phyloP scores from a whole-genome alignment of 2,113 vertebrate species.

The Astatotilapia flaviijosephi region DNA sequence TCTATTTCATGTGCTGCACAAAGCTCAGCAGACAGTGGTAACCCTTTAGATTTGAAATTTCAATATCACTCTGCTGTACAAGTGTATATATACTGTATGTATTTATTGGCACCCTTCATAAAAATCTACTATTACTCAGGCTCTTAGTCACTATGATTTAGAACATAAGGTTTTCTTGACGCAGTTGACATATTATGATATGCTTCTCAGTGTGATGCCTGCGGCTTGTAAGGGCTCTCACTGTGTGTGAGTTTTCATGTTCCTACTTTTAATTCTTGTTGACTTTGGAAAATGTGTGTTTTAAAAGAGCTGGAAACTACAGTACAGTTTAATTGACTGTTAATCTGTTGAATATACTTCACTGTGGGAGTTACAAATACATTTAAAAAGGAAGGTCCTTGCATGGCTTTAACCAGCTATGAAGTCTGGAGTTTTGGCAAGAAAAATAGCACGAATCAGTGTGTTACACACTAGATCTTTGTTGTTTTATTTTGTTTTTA shows the following conservation, averaged over 20 bases:
- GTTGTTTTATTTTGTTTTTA: background rate
- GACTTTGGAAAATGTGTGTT: background rate
- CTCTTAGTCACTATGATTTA: background rate
- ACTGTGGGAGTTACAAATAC: background rate
- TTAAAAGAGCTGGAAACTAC: background rate
- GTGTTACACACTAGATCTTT: background rate
- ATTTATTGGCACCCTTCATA: background rate
- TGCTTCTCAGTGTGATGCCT: background rate
- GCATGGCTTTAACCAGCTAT: background rate
- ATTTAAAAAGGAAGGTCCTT: background rate
- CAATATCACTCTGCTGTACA: background rate
- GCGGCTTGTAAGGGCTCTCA: background rate
- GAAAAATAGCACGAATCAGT: background rate
- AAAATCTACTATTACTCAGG: background rate
- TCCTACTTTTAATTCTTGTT: background rate
- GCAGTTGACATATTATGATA: constrained; percentile 18
- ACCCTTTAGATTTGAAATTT: background rate
- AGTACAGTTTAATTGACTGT: background rate
- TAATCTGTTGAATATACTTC: background rate
- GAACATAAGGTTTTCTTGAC: constrained; percentile 2
- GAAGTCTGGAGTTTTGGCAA: background rate
- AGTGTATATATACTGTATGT: background rate
- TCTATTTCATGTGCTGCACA: no score
- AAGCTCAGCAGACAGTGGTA: background rate
- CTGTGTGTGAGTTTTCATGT: background rate